phyloP scores from a whole-genome alignment of 2,888 invertebrate species.

The Gari tellinella region DNA sequence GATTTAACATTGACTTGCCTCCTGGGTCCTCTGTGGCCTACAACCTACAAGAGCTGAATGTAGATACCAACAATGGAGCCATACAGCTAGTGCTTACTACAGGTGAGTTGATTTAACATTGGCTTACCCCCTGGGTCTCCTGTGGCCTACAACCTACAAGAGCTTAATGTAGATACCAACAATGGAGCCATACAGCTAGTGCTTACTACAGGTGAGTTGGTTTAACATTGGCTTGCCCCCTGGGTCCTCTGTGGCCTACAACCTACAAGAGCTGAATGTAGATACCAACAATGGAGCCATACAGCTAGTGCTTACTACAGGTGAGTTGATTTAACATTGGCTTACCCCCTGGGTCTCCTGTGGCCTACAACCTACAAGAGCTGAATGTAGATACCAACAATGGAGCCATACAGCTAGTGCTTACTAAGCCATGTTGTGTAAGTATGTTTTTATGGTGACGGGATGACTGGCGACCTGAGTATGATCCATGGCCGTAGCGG shows the following conservation, averaged over 20 bases:
- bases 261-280: constrained; percentile 63
- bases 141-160: constrained; percentile 65
- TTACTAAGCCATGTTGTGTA: too few species aligned
- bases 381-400: constrained; percentile 56
- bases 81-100: constrained; percentile 55
- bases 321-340: constrained; percentile 38
- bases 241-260: constrained; percentile 64
- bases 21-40: constrained; percentile 63
- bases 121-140: constrained; percentile 51
- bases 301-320: constrained; percentile 50
- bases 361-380: constrained; percentile 66
- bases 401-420: constrained; percentile 53
- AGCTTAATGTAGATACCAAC: constrained; percentile 59
- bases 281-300: constrained; percentile 50
- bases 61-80: constrained; percentile 49
- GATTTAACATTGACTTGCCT: too few species aligned
- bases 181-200: constrained; percentile 56
- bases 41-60: constrained; percentile 62
- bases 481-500: too few species aligned
- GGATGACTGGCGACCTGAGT: too few species aligned
- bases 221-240: constrained; percentile 45
- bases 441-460: too few species aligned
- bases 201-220: constrained; percentile 39
- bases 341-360: constrained; percentile 51
- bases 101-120: constrained; percentile 28